phyloP scores from a whole-genome alignment of 2,113 vertebrate genomes.

The Campylorhamphus procurvoides region DNA sequence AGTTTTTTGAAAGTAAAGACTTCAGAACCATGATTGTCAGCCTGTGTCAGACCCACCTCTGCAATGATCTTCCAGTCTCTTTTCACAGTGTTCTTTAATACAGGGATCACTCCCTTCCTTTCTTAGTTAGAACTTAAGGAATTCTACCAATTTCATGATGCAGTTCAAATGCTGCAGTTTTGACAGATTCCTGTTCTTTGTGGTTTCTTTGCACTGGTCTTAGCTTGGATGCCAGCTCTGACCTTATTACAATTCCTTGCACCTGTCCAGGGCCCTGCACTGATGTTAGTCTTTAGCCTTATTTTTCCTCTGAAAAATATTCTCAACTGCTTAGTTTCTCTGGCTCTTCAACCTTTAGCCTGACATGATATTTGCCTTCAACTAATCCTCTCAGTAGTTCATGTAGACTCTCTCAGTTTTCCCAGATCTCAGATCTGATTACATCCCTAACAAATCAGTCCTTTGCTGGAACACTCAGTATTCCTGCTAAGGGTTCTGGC shows the following conservation, averaged over 20 bases:
- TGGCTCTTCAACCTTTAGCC: background rate
- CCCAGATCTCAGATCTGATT: background rate
- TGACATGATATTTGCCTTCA: background rate
- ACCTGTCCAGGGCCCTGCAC: background rate
- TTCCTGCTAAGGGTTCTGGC: background rate
- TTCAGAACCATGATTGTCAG: background rate
- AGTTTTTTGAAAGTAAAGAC: background rate
- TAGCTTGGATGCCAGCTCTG: background rate
- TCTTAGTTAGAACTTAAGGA: background rate
- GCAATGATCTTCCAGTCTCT: background rate
- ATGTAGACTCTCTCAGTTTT: background rate
- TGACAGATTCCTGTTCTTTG: background rate
- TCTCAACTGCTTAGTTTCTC: background rate
- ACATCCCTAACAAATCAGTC: background rate
- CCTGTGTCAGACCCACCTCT: background rate
- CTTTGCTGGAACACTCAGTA: background rate
- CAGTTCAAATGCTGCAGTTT: background rate
- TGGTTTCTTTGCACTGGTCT: background rate
- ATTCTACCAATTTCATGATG: background rate
- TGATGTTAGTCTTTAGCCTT: background rate
- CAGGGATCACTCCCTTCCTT: background rate
- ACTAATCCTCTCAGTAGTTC: background rate
- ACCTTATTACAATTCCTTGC: background rate
- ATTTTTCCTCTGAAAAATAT: background rate
- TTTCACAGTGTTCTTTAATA: background rate